These are phyloP conservation scores for Kuschelorhynchus macadamiae DNA, from an alignment of 2,888 invertebrate genomes.

Conservation along the genomic window DNA sequence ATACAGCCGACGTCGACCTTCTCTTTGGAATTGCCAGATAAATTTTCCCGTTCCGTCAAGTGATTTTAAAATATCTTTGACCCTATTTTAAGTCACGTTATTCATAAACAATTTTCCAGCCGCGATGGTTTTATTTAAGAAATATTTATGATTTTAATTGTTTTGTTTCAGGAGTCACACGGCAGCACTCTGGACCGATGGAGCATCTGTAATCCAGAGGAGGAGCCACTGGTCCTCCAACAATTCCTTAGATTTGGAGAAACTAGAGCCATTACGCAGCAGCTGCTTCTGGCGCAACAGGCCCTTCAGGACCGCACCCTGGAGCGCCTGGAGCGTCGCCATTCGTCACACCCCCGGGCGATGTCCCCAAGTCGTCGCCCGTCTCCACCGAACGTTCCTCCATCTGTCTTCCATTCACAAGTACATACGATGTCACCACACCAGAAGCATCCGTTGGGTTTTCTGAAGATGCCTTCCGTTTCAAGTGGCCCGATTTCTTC, in stretches of 20 bases:
- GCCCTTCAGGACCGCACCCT: constrained; percentile 73
- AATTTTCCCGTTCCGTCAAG: constrained; percentile 34
- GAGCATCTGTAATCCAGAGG: constrained; percentile 89
- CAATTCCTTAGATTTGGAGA: constrained; percentile 93
- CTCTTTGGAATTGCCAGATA: constrained; percentile 57
- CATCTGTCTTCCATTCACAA: constrained; percentile 69
- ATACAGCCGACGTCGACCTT: constrained; percentile 60
- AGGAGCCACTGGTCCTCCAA: constrained; percentile 92
- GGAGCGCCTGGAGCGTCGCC: constrained; percentile 72
- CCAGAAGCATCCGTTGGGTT: constrained; percentile 68
- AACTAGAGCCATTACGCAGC: constrained; percentile 86
- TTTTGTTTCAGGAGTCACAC: constrained; percentile 67
- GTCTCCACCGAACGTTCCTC: constrained; percentile 73
- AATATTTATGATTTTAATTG: constrained; percentile 8
- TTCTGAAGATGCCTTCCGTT: constrained; percentile 67
- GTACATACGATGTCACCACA: constrained; percentile 70
- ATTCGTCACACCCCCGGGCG: constrained; percentile 69
- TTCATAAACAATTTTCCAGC: not conserved
- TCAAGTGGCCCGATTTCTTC: constrained; percentile 72
- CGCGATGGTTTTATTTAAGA: not conserved
- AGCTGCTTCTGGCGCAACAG: constrained; percentile 75
- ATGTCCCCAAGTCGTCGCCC: constrained; percentile 79
- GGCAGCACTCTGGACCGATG: constrained; percentile 89
- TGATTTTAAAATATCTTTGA: constrained; percentile 26
- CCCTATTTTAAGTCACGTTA: not conserved